Evolutionary conservation across 2,113 vertebrate genomes (phyloP).

Genomic region (Phalacrocorax brasilianus): DNA sequence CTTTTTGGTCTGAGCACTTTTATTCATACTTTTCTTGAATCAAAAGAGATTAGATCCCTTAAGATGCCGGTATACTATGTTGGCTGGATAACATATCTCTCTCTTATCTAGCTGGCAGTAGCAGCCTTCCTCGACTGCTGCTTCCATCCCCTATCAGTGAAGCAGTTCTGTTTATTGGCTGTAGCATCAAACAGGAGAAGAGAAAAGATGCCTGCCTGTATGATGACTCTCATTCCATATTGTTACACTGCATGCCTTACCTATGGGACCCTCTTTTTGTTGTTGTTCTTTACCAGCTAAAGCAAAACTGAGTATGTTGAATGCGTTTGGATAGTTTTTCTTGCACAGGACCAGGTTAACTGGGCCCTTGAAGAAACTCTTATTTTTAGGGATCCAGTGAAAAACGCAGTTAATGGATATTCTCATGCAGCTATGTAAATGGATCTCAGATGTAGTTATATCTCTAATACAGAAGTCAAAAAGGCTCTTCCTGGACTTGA

Average conservation of each 20-base stretch:
- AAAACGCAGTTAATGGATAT: neutral
- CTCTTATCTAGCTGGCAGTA: neutral
- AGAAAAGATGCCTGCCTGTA: neutral
- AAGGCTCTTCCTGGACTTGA: neutral
- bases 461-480: neutral
- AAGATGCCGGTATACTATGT: neutral
- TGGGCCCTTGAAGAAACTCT: neutral
- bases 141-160: neutral
- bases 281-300: neutral
- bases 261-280: neutral
- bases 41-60: neutral
- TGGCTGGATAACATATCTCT: neutral
- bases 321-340: neutral
- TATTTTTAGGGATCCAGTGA: neutral
- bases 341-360: neutral
- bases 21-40: neutral
- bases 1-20: neutral
- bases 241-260: neutral
- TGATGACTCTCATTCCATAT: neutral
- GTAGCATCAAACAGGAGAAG: neutral
- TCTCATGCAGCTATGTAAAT: neutral
- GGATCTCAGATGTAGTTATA: neutral
- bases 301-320: neutral
- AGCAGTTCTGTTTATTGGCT: neutral
- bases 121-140: neutral